A percentile compares a stretch with the other conserved stretches of the same genome.
These are phyloP conservation scores for Chrysoperla carnea DNA, from an alignment of 1,140 invertebrate species.

Conservation along the genomic window DNA sequence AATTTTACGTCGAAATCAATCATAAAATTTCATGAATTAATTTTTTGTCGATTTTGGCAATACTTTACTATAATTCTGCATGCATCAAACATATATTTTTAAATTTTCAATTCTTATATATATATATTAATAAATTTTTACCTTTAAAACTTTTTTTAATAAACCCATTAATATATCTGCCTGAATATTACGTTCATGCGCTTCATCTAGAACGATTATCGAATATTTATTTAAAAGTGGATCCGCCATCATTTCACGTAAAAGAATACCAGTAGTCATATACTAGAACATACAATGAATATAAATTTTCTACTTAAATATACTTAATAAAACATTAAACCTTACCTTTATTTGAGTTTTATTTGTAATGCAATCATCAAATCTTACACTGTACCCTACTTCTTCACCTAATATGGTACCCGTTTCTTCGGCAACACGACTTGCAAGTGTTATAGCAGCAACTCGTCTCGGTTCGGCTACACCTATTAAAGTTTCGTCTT, in stretches of 20 bases:
- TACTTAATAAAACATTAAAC: conserved; percentile 2
- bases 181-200: conserved; percentile 82
- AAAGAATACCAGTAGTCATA: conserved; percentile 88
- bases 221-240: conserved; percentile 79
- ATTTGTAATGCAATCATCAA: conserved; percentile 58
- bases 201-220: conserved; percentile 90
- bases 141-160: conserved; percentile 77
- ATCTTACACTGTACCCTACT: conserved; percentile 87
- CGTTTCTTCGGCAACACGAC: conserved; percentile 78
- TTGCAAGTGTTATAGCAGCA: conserved; percentile 77
- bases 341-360: conserved; percentile 73
- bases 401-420: conserved; percentile 51
- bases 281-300: conserved; percentile 38
- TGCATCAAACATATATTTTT: too few relatives aligned
- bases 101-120: neutral
- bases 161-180: conserved; percentile 91
- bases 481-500: conserved; percentile 51
- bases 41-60: too few relatives aligned
- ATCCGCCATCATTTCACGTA: conserved; percentile 89
- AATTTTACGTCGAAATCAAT: too few relatives aligned
- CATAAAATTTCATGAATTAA: too few relatives aligned
- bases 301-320: neutral
- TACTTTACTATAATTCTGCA: too few relatives aligned
- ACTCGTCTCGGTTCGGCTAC: conserved; percentile 86
- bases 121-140: too few relatives aligned